Evolutionary conservation across 2,113 vertebrate genomes (phyloP), one percentile per base, ranked within the genome.

Genomic region (Ivindomyrus marchei): DNA sequence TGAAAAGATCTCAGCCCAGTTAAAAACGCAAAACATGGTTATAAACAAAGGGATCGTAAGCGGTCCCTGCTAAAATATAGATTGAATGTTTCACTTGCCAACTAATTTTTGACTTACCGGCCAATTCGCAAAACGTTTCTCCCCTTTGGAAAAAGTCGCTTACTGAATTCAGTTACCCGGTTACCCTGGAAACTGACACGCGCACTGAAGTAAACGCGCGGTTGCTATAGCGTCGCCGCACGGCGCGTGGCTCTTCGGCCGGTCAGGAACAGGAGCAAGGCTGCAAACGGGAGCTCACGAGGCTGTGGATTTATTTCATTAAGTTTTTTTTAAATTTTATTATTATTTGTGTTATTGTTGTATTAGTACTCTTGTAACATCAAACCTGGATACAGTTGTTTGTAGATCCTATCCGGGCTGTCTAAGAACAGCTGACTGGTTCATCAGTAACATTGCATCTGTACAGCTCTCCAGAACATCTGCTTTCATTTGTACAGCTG

Each of bases 161-260:
- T 10, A 10, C 66, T 27, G 27, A 74, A 42, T 80, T 80, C 46
- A 39, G 66, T 89, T 80, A 46, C 88, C 52, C 46, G 9, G 88
- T 89, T 89, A 62, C 58, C 87, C 56, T 88, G 87, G 87, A 42
- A 88, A 88, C 87, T 24, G 31, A 52, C 86, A 58, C 87, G 87
- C 58, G 53, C 42, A 66, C 39, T 15, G 87, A 42, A 88, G 56
- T 24, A 56, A 88, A 58, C 31, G 83, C 45, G 13, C 36, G 36
- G 74, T 80, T 85, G 46, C 83, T 85, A 85, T 88, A 39, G 31
- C n/a, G 31, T 77, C 31, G 2, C 36, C 15, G 5, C 36, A 19
- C 36, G 70, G 27, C 70, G 70, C 31, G 70, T 77, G 74, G 36
- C 31, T 80, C 15, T 42, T 36, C 17, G 36, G 74, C 74, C 15